Evolutionary conservation across 2,797 vertebrate genomes (phyloP).

Genomic region (Thunnus albacares): DNA sequence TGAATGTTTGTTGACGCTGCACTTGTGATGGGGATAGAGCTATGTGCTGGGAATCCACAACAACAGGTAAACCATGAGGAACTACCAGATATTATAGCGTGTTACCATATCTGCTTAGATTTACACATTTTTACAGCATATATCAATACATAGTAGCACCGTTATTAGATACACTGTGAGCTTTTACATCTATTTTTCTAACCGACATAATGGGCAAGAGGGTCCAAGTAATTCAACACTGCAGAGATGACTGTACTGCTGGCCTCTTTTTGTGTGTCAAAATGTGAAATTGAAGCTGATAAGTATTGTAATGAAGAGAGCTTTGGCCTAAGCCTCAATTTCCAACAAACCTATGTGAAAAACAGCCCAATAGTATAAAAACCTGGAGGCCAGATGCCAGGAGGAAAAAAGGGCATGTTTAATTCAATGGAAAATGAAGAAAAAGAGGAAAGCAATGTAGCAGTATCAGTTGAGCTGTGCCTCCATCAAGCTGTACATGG

Average conservation of each 20-base stretch:
- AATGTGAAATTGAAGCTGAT: conserved; percentile 79
- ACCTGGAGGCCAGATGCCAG: conserved; percentile 67
- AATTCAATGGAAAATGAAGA: conserved; percentile 84
- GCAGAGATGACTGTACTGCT: conserved; percentile 52
- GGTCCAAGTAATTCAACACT: conserved; percentile 67
- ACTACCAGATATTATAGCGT: conserved; percentile 22
- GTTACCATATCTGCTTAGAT: conserved; percentile 63
- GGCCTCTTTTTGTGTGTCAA: conserved; percentile 68
- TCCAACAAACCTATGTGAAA: conserved; percentile 76
- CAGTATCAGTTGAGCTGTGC: conserved; percentile 78
- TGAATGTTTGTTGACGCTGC: conserved; percentile 55
- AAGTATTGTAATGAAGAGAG: conserved; percentile 83
- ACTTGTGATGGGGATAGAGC: conserved; percentile 51
- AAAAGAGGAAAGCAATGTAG: conserved; percentile 76
- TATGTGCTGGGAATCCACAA: conserved; percentile 19
- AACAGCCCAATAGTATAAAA: conserved; percentile 69
- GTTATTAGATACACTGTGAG: conserved; percentile 45
- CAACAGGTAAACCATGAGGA: conserved; percentile 64
- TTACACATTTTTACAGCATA: conserved; percentile 52
- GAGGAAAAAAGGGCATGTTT: conserved; percentile 77
- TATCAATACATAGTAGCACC: background rate
- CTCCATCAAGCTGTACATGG: conserved; percentile 84
- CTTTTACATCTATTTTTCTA: conserved; percentile 41
- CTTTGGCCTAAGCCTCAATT: conserved; percentile 84
- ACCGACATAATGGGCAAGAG: conserved; percentile 30